These are phyloP conservation scores for Gambusia yucatana DNA, from an alignment of 2,797 vertebrate species.

Conservation along the genomic window DNA sequence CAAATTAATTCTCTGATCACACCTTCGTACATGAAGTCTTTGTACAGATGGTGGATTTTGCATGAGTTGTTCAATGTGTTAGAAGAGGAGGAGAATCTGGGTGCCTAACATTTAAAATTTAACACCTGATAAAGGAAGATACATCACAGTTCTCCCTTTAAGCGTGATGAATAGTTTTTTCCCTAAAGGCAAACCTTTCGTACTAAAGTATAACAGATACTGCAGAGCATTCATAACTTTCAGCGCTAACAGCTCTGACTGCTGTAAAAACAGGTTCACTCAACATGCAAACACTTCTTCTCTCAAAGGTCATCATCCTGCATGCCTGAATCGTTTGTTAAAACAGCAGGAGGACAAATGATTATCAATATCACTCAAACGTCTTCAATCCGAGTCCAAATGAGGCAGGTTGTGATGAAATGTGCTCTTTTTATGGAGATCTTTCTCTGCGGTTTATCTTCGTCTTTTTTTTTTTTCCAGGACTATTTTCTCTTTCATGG, in stretches of 20 bases:
- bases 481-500: constrained; percentile 61
- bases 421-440: constrained; percentile 62
- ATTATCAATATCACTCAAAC: constrained; percentile 58
- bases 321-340: constrained; percentile 52
- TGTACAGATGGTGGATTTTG: background rate
- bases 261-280: constrained; percentile 33
- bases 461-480: constrained; percentile 24
- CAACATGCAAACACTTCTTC: constrained; percentile 54
- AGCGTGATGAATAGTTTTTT: constrained; percentile 27
- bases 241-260: constrained; percentile 46
- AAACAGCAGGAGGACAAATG: constrained; percentile 35
- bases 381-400: constrained; percentile 52
- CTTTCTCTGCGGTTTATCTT: constrained; percentile 52
- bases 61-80: background rate
- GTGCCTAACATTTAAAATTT: constrained; percentile 8
- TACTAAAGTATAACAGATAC: constrained; percentile 33
- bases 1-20: background rate
- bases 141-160: constrained; percentile 18
- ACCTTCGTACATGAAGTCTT: background rate
- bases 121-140: constrained; percentile 15
- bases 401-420: constrained; percentile 52
- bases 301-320: constrained; percentile 62
- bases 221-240: constrained; percentile 33
- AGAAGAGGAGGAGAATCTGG: background rate
- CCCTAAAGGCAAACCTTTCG: constrained; percentile 19